A percentile compares a stretch with the other conserved stretches of the same genome.
phyloP scores from a whole-genome alignment of 2,113 vertebrate genomes.

The Capra hircus region DNA sequence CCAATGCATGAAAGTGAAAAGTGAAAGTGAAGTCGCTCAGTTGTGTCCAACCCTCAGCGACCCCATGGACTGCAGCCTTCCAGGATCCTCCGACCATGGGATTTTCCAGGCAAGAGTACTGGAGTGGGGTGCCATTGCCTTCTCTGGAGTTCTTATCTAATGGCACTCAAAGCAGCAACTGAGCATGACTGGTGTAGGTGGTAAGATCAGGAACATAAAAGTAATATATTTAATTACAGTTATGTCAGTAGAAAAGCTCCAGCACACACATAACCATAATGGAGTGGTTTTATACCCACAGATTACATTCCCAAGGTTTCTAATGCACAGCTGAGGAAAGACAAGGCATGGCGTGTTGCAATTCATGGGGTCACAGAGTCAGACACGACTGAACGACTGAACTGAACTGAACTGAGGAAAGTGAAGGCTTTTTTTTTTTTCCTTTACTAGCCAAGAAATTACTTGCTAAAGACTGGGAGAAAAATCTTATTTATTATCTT shows the following conservation, averaged over 20 bases:
- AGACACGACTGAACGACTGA: rapidly evolving
- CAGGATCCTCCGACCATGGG: no score
- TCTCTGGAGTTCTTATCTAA: not conserved
- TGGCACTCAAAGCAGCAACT: not conserved
- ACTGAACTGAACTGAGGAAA: no score
- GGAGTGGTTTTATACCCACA: not conserved
- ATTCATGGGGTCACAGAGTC: no score
- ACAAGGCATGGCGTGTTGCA: no score
- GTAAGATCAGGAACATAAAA: not conserved
- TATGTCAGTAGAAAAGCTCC: not conserved
- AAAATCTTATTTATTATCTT: not conserved
- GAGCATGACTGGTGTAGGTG: not conserved
- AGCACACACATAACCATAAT: not conserved
- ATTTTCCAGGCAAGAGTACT: no score
- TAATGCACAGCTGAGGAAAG: not conserved
- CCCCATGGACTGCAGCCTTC: no score
- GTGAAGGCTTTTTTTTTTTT: not conserved
- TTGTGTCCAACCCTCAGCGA: no score
- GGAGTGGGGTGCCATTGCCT: no score
- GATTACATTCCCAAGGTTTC: not conserved
- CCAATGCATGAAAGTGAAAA: no score
- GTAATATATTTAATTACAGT: not conserved
- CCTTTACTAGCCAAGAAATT: not conserved
- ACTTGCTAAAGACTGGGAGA: not conserved
- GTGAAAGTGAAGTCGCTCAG: no score